Conservation (phyloP, 2,797 vertebrate species). For the Apogon hyalosoma region DNA sequence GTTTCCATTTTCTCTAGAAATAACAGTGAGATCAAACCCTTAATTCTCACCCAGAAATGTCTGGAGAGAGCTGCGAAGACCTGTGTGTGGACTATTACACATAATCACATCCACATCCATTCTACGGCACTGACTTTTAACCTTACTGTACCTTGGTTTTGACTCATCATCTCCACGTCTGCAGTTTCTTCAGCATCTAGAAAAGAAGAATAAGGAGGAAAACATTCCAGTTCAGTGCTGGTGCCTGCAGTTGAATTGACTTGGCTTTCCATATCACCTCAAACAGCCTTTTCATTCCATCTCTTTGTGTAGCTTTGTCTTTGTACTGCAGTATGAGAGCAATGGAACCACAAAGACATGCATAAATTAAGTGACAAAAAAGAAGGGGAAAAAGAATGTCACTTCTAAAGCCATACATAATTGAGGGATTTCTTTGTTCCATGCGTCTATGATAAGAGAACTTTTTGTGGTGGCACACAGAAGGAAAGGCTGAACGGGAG, state of each 20-base stretch:
- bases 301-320: conserved; percentile 76
- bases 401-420: conserved; percentile 82
- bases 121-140: conserved; percentile 19
- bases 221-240: conserved; percentile 54
- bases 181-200: conserved; percentile 51
- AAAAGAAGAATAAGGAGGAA: conserved; percentile 43
- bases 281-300: conserved; percentile 73
- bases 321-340: conserved; percentile 73
- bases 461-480: conserved; percentile 60
- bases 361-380: conserved; percentile 80
- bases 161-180: conserved; percentile 76
- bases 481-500: conserved; percentile 66
- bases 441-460: conserved; percentile 73
- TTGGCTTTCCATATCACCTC: conserved; percentile 74
- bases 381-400: conserved; percentile 73
- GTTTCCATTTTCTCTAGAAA: conserved; percentile 27
- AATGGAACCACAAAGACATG: conserved; percentile 80
- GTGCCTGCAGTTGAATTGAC: conserved; percentile 51
- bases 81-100: conserved; percentile 27
- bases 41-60: conserved; percentile 25
- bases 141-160: conserved; percentile 69
- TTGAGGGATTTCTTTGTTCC: conserved; percentile 81
- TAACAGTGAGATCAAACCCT: conserved; percentile 41
- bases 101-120: conserved; percentile 10
- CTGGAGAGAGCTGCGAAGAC: conserved; percentile 14